Base-by-base conservation (phyloP, 2,113 vertebrate species). In the Oostethus manadensis region DNA sequence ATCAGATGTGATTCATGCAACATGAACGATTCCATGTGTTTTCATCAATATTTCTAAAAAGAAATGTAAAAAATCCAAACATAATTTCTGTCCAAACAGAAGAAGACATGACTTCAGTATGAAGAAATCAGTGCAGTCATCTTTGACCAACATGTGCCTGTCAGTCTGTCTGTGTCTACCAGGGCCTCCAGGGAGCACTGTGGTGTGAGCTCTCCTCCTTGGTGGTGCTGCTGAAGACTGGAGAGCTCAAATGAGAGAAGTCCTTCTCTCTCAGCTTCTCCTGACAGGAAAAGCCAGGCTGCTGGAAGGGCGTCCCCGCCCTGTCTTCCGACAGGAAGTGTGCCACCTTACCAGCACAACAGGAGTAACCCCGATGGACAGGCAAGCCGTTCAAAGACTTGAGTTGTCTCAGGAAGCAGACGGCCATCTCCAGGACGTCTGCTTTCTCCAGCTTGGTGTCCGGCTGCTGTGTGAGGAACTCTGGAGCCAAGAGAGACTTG, bases 101-200 rank as follows among this genome's bases (percentile, higher is more conserved):
- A 68, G 50, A 67, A 56, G 20, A 60, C 26, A 26, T 60, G 10
- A 26, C 63, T 68, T 15, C 48, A 59, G 3, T 59, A 29, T 48
- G 62, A 69, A 76, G 50, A 74, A 23, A 16, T n/a, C 43, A 14
- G 35, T 59, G 17, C 7, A 45, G 45, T 71, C 15, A 43, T 10
- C 33, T 48, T 58, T 58, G 67, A 78, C 68, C 70, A 74, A 69
- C 47, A 48, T 76, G 72, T 56, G 43, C 11, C 15, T 22, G 38
- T 22, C 48, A 71, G 55, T 33, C 54, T 67, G 62, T 20, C 56
- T 46, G 26, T 17, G 46, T 84, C 75, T 82, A 79, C 77, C 83
- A 87, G 4, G 66, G 86, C 71, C 87, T 89, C 84, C 86, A 89
- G 79, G 18, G 69, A 66, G 53, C 20, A 15, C 62, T 77, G 50